Percentiles rank a stretch among this genome's conserved stretches.
phyloP scores from a whole-genome alignment of 2,797 vertebrate genomes.

The Notamacropus eugenii region DNA sequence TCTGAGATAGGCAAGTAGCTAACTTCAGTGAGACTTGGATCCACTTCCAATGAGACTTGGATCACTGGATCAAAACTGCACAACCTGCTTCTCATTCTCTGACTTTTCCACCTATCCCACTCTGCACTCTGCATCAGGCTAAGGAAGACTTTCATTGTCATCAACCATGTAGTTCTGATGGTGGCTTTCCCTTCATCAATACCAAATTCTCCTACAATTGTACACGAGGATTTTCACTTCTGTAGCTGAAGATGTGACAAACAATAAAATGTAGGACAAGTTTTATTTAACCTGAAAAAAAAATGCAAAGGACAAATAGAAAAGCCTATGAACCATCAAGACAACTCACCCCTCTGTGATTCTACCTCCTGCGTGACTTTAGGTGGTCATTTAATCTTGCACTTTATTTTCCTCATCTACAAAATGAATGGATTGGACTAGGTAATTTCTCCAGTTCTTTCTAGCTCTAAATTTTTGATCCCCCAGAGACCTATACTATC shows the following conservation, averaged over 20 bases:
- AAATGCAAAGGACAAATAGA: background rate
- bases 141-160: background rate
- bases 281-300: background rate
- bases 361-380: background rate
- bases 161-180: background rate
- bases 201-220: background rate
- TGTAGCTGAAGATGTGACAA: background rate
- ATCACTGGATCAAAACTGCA: background rate
- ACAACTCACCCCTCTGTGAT: background rate
- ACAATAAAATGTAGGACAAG: background rate
- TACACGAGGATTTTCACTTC: background rate
- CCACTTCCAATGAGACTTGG: background rate
- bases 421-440: background rate
- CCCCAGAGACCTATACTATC: background rate
- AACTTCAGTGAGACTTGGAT: background rate
- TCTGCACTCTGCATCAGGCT: background rate
- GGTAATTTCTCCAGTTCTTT: background rate
- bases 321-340: background rate
- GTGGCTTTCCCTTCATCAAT: background rate
- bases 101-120: background rate
- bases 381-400: background rate
- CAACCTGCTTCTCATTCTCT: background rate
- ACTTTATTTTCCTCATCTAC: background rate
- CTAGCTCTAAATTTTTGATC: background rate
- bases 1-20: conserved; percentile 4